A percentile compares a stretch with the other conserved stretches of the same genome.
Evolutionary conservation across 2,113 vertebrate species (phyloP).

Genomic region (Falco punctatus): DNA sequence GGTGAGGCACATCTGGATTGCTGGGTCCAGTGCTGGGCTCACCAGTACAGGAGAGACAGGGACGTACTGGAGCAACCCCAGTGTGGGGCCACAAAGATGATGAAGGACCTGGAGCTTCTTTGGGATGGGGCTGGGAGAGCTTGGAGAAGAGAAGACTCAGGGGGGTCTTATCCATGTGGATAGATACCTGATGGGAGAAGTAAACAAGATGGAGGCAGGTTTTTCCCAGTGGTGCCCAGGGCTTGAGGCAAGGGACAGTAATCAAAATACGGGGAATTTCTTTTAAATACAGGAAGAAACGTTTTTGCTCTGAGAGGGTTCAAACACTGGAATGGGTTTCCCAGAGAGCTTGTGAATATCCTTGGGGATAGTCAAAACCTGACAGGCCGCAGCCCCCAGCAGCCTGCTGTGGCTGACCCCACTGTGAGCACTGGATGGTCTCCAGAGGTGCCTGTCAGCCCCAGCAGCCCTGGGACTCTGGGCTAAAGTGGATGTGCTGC

Average conservation of each 20-base stretch:
- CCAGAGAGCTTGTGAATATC: not conserved
- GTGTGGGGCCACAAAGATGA: not conserved
- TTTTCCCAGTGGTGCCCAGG: not conserved
- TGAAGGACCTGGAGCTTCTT: not conserved
- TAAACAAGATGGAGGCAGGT: not conserved
- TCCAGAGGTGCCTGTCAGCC: not conserved
- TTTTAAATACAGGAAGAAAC: not conserved
- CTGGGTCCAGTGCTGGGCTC: not conserved
- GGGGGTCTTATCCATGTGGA: not conserved
- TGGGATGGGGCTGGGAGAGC: not conserved
- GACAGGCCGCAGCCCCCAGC: not conserved
- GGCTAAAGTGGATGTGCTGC: not conserved
- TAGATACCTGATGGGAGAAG: not conserved
- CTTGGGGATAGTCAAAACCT: not conserved
- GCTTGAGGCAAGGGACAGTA: not conserved
- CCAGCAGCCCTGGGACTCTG: accelerated
- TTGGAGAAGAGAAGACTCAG: not conserved
- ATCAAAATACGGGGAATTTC: not conserved
- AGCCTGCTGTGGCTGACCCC: not conserved
- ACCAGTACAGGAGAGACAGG: not conserved
- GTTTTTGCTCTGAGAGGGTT: not conserved
- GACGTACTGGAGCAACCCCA: not conserved
- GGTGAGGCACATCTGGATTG: not conserved
- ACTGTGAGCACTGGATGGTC: not conserved
- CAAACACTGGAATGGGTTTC: not conserved